Percentiles rank a stretch among this genome's conserved stretches.
Conservation (phyloP, 2,888 invertebrate genomes). For the Archips xylosteana region DNA sequence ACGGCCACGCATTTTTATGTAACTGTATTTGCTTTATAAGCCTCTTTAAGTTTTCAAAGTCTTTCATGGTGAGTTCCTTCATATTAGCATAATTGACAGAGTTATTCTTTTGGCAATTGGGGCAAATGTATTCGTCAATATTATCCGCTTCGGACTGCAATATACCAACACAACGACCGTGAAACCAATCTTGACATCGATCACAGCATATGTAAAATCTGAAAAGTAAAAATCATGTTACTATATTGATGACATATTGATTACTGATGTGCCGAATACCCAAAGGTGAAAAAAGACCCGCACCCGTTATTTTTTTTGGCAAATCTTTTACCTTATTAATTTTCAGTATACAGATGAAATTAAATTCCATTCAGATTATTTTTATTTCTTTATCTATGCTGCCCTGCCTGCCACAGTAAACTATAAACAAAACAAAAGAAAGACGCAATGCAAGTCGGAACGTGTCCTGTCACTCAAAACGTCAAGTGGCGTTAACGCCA, state of each 20-base stretch:
- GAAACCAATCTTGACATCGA: constrained; percentile 99
- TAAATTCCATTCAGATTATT: too few relatives aligned
- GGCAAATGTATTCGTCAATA: constrained; percentile 98
- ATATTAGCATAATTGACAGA: constrained; percentile 96
- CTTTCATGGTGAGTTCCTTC: constrained; percentile 92
- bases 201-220: constrained; percentile 99
- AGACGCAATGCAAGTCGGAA: too few relatives aligned
- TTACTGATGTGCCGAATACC: too few relatives aligned
- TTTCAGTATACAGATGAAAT: too few relatives aligned
- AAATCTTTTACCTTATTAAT: too few relatives aligned
- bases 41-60: constrained; percentile 93
- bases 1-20: constrained; percentile 99
- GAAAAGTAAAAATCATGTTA: constrained; percentile 26
- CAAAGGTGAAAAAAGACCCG: too few relatives aligned
- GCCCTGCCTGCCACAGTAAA: too few relatives aligned
- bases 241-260: neutral
- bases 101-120: constrained; percentile 96
- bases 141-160: constrained; percentile 97
- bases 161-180: constrained; percentile 98
- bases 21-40: constrained; percentile 95
- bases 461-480: too few relatives aligned
- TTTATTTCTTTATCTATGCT: too few relatives aligned
- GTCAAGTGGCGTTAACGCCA: too few relatives aligned
- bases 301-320: too few relatives aligned
- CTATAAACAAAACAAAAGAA: too few relatives aligned